Conservation (phyloP, 2,113 vertebrate species). For the Emydocephalus ijimae region DNA sequence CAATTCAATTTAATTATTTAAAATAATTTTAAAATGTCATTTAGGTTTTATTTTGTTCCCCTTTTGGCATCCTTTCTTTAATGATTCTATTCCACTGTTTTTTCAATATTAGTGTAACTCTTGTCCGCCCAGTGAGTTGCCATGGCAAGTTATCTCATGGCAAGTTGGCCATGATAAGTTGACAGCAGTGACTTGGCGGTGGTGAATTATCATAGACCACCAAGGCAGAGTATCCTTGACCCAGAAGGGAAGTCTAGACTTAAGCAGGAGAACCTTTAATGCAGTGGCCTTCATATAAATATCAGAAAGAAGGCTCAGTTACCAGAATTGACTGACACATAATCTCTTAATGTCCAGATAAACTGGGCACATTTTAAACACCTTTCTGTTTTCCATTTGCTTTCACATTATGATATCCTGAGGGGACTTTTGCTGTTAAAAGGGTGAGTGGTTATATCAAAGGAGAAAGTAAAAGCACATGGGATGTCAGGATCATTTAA, state of each 20-base stretch:
- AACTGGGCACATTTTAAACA: conserved; percentile 28
- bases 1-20: background rate
- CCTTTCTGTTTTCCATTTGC: conserved; percentile 15
- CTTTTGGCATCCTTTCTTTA: background rate
- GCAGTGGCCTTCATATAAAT: background rate
- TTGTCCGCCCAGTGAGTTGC: background rate
- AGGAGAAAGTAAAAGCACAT: conserved; percentile 49
- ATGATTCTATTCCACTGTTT: background rate
- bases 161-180: too few species aligned
- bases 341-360: conserved; percentile 44
- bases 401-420: conserved; percentile 51
- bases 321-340: conserved; percentile 26
- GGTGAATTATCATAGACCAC: background rate
- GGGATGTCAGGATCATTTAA: conserved; percentile 49
- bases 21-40: background rate
- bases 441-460: conserved; percentile 52
- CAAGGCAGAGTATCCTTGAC: background rate
- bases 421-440: conserved; percentile 45
- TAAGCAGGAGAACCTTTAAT: too few species aligned
- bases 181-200: background rate
- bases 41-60: background rate
- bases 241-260: background rate
- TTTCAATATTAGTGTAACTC: background rate
- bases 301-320: background rate
- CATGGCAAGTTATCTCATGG: too few species aligned